phyloP scores from a whole-genome alignment of 2,888 invertebrate species.

The Pardosa pseudoannulata region DNA sequence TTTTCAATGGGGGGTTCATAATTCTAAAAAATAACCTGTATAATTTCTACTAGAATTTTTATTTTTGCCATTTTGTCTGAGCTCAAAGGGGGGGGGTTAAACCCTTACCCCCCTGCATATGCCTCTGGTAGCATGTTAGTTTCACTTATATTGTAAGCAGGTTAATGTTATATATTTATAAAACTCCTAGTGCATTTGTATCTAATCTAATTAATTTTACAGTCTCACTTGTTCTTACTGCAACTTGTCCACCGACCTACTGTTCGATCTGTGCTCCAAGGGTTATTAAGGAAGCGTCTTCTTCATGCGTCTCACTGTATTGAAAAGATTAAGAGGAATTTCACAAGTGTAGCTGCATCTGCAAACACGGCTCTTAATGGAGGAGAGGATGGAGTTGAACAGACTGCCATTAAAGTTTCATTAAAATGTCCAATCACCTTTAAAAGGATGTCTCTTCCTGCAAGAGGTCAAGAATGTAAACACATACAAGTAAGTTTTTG shows the following conservation, averaged over 20 bases:
- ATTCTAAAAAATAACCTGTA: no score
- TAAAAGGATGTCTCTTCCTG: slow-evolving; percentile 94
- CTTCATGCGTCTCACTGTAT: slow-evolving; percentile 95
- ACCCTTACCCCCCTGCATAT: no score
- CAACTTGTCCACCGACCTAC: slow-evolving; percentile 98
- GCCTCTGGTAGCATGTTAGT: no score
- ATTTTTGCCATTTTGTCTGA: no score
- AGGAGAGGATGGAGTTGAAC: slow-evolving; percentile 77
- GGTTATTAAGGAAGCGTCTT: slow-evolving; percentile 90
- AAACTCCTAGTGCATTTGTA: no score
- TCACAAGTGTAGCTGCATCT: slow-evolving; percentile 83
- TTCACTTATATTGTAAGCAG: no score
- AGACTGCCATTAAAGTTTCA: slow-evolving; percentile 82
- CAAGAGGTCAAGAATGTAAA: slow-evolving; percentile 96
- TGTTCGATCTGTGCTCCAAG: slow-evolving; percentile 94
- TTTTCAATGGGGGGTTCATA: no score
- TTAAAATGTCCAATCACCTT: slow-evolving; percentile 97
- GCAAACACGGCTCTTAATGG: slow-evolving; percentile 73
- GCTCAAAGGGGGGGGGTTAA: no score
- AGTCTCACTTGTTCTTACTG: slow-evolving; percentile 93
- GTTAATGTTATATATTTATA: no score
- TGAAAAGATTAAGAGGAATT: slow-evolving; percentile 95
- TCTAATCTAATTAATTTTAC: slow-evolving; percentile 50
- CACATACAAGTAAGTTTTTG: slow-evolving; percentile 88
- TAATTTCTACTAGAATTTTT: no score